Evolutionary conservation across 1,140 invertebrate genomes (phyloP).

Genomic region (Scaptomyza hsui): DNA sequence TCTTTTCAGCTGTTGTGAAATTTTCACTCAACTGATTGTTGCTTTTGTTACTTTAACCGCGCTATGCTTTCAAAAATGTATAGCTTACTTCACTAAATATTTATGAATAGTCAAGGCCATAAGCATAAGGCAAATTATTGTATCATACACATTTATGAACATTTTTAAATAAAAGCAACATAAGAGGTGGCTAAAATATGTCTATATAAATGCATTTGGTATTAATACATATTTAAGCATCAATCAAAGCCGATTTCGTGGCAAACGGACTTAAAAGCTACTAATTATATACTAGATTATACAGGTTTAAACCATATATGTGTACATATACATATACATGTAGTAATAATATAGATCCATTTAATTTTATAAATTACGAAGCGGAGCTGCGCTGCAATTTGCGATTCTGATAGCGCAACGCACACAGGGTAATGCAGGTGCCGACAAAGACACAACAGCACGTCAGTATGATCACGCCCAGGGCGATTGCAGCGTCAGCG

Average conservation of each 20-base stretch:
- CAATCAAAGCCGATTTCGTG: constrained; percentile 50
- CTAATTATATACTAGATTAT: no score
- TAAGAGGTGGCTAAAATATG: constrained; percentile 30
- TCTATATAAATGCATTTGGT: constrained; percentile 19
- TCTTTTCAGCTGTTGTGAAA: no score
- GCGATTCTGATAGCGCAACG: constrained; percentile 92
- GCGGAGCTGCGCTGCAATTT: constrained; percentile 75
- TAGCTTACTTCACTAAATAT: constrained; percentile 17
- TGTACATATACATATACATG: constrained; percentile 42
- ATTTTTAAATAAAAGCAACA: no score
- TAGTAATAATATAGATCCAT: constrained; percentile 55
- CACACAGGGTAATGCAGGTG: constrained; percentile 95
- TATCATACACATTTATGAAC: constrained; percentile 25
- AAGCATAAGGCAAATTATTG: constrained; percentile 61
- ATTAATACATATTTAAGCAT: constrained; percentile 15
- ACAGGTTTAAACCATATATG: constrained; percentile 30
- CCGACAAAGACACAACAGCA: constrained; percentile 94
- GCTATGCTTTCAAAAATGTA: constrained; percentile 23
- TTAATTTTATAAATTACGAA: constrained; percentile 70
- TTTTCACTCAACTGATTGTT: no score
- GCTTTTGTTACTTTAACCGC: no score
- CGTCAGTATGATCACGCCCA: no score
- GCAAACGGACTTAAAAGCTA: constrained; percentile 45
- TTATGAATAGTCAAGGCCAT: constrained; percentile 62
- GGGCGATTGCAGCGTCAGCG: no score